Evolutionary conservation across 2,888 invertebrate genomes (phyloP).

Genomic region (Lepidochitona cinerea): DNA sequence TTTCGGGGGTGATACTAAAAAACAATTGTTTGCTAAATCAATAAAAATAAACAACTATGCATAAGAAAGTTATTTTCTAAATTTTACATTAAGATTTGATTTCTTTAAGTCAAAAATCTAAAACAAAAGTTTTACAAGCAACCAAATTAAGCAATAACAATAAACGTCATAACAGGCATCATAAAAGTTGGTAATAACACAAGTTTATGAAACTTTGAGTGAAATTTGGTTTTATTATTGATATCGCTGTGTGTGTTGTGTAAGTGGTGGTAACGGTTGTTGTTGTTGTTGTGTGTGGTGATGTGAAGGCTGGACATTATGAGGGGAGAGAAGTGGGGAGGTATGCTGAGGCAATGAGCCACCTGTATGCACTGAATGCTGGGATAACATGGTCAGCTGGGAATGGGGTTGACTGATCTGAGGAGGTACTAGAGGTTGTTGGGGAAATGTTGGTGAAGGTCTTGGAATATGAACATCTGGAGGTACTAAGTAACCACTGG

Average conservation of each 20-base stretch:
- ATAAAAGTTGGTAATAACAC: too few relatives aligned
- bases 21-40: too few relatives aligned
- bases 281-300: constrained; percentile 16
- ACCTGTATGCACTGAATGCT: constrained; percentile 26
- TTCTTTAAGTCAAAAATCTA: too few relatives aligned
- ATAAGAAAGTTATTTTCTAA: too few relatives aligned
- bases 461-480: background rate
- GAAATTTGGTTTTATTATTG: too few relatives aligned
- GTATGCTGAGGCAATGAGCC: constrained; percentile 16
- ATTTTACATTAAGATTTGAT: too few relatives aligned
- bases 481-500: background rate
- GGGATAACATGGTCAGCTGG: constrained; percentile 8
- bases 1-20: too few relatives aligned
- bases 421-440: constrained; percentile 2
- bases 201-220: too few relatives aligned
- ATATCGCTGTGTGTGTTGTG: constrained; percentile 15
- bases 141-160: too few relatives aligned
- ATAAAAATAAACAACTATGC: too few relatives aligned
- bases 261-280: constrained; percentile 25
- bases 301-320: background rate
- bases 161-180: too few relatives aligned
- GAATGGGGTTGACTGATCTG: constrained; percentile 7
- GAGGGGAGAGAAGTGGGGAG: background rate
- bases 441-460: constrained; percentile 7
- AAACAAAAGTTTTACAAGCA: too few relatives aligned